Conservation (phyloP, 2,797 vertebrate species). For the Amniataba percoides region DNA sequence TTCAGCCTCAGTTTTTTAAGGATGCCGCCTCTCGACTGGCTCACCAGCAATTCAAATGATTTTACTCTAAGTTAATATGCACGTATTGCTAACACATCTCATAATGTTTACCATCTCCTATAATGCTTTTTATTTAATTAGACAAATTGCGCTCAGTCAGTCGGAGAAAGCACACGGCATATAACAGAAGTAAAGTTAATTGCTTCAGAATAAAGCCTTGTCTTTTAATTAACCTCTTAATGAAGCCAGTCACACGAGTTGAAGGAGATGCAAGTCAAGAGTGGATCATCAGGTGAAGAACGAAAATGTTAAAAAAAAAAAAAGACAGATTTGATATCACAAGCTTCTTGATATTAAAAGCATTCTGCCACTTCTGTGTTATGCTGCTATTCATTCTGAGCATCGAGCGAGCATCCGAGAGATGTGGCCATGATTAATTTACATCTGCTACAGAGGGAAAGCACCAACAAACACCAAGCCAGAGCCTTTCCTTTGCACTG, state of each 20-base stretch:
- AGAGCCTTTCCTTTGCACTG: constrained; percentile 40
- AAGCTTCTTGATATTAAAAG: constrained; percentile 48
- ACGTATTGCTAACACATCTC: constrained; percentile 28
- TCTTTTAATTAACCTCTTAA: constrained; percentile 75
- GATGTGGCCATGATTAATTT: constrained; percentile 63
- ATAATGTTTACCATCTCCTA: constrained; percentile 44
- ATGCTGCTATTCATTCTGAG: constrained; percentile 39
- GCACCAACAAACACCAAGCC: constrained; percentile 44
- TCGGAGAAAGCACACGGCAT: constrained; percentile 57
- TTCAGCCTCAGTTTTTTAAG: constrained; percentile 13
- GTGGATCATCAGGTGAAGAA: constrained; percentile 49
- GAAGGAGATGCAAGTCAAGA: constrained; percentile 53
- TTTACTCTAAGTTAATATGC: constrained; percentile 18
- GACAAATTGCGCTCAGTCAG: constrained; percentile 60
- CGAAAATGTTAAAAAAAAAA: constrained; percentile 16
- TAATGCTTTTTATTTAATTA: constrained; percentile 65
- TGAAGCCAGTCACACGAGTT: constrained; percentile 54
- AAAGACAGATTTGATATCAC: constrained; percentile 35
- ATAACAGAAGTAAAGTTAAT: constrained; percentile 70
- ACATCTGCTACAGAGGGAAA: constrained; percentile 49
- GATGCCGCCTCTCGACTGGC: neutral
- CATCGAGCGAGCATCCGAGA: constrained; percentile 36
- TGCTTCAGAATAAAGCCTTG: constrained; percentile 61
- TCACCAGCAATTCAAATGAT: neutral
- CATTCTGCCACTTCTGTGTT: constrained; percentile 36